Evolutionary conservation across 2,113 vertebrate genomes (phyloP), one percentile per base, ranked within the genome.

Genomic region (Aegypius monachus): DNA sequence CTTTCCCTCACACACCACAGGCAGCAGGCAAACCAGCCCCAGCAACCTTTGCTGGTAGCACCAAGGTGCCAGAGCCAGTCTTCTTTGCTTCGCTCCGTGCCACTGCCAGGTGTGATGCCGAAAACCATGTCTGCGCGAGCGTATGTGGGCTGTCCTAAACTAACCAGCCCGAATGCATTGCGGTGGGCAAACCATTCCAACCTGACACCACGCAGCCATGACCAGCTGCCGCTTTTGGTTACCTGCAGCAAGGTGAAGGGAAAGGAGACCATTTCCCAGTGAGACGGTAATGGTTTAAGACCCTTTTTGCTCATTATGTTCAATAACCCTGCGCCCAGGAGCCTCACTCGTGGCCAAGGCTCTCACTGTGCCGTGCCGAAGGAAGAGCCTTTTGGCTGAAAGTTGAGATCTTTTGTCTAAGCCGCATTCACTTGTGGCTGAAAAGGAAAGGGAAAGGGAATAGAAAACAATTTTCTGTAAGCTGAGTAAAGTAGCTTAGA

Each of bases 291-390:
- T 20, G 48, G 45, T 38, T 74, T 47, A 40, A 80, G 42, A 36
- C 16, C 6, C 16, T 14, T 70, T 81, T 62, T 71, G 38, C 13
- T 80, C 45, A 56, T 72, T 56, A 38, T 1, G 0, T 72, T 34
- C 62, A 87, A 53, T 14, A 40, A 4, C 13, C 52, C 27, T 25
- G 19, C 65, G 71, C 13, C 53, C 61, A 77, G 45, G 22, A 87
- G 18, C 47, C 52, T 55, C 34, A 8, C 9, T 62, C 0, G 0
- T 53, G 86, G 34, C 73, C 0, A 2, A 67, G 43, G 23, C 11
- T 86, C 40, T 74, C 61, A 16, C 32, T 50, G 38, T 25, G 38
- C 40, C 0, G 0, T 47, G 66, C 29, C 1, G 8, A 81, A 89
- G 56, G 56, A 74, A 85, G 32, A 67, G 18, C 11, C 42, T 89